Evolutionary conservation across 2,888 invertebrate species (phyloP), one percentile per base, ranked within the genome.

Genomic region (Neocrepidodera transversa): DNA sequence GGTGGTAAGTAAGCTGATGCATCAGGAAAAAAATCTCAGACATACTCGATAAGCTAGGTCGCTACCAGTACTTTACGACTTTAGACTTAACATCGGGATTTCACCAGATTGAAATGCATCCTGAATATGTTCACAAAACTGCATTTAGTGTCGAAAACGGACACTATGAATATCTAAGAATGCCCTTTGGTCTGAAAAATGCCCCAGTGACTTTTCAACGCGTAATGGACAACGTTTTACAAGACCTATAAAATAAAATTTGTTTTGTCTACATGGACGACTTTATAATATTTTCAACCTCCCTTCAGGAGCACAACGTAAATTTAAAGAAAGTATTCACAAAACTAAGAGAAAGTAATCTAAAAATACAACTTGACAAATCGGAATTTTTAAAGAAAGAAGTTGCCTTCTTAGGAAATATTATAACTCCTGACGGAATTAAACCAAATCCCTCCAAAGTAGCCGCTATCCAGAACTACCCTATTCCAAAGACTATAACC

Each of bases 261-360:
- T 69, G 67, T 8, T 48, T 69, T 4, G 67, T 69, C 0, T 75
- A 71, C 60, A 60, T 74, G 18, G 76, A 76, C 28, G 75, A 76
- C 52, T 69, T 72, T 2, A 66, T 78, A 4, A 58, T 75, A 14
- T 74, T 66, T 40, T 65, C 62, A 0, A 68, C 63, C 6, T 68
- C 66, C 0, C 42, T 74, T 73, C 40, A 71, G 74, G 61, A 73
- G 73, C 40, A 51, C 62, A 1, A 47, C 60, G n/a, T n/a, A 42
- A 65, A 55, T 17, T 53, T 71, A 28, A 48, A 47, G 32, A 4
- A 14, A 23, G 66, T 74, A 0, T 69, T 74, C 13, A 10, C 68
- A 35, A 58, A 56, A 57, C 52, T 72, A 2, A 47, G 64, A 20
- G 35, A 65, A 45, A 51, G 43, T 0, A 61, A 51, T 61, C 51